These are phyloP conservation scores for Aplochiton taeniatus DNA, from an alignment of 2,797 vertebrate species.

Conservation along the genomic window DNA sequence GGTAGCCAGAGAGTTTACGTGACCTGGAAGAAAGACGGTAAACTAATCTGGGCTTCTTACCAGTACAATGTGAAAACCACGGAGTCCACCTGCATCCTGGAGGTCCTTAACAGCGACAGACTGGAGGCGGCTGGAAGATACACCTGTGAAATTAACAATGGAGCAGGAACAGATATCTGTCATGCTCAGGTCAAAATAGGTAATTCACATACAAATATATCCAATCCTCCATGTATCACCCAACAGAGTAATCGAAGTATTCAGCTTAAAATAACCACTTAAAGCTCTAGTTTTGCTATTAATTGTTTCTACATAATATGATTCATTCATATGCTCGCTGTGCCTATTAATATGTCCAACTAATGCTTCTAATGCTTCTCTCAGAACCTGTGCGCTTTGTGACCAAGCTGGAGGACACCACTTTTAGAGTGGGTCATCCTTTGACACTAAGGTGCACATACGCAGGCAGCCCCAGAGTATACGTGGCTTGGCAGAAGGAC, in stretches of 20 bases:
- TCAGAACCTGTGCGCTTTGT: constrained; percentile 79
- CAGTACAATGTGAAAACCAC: constrained; percentile 62
- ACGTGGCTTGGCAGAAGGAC: constrained; percentile 87
- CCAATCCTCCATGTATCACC: too few species aligned
- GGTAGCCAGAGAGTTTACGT: constrained; percentile 83
- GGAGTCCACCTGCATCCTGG: constrained; percentile 75
- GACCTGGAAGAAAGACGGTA: constrained; percentile 88
- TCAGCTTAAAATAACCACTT: too few species aligned
- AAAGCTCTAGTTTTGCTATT: too few species aligned
- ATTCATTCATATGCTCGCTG: too few species aligned
- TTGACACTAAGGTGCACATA: constrained; percentile 86
- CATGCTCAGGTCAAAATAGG: constrained; percentile 75
- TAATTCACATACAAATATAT: constrained; percentile 33
- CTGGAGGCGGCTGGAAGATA: constrained; percentile 84
- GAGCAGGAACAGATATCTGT: constrained; percentile 82
- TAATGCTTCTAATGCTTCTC: constrained; percentile 47
- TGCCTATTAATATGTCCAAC: too few species aligned
- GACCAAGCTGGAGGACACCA: constrained; percentile 79
- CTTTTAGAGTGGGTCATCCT: constrained; percentile 81
- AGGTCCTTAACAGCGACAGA: constrained; percentile 78
- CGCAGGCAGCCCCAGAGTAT: constrained; percentile 81
- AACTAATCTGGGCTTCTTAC: constrained; percentile 82
- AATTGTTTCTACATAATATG: too few species aligned
- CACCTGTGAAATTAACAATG: constrained; percentile 85
- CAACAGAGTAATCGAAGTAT: not conserved